Evolutionary conservation across 2,113 vertebrate species (phyloP).

Genomic region (Eublepharis macularius): DNA sequence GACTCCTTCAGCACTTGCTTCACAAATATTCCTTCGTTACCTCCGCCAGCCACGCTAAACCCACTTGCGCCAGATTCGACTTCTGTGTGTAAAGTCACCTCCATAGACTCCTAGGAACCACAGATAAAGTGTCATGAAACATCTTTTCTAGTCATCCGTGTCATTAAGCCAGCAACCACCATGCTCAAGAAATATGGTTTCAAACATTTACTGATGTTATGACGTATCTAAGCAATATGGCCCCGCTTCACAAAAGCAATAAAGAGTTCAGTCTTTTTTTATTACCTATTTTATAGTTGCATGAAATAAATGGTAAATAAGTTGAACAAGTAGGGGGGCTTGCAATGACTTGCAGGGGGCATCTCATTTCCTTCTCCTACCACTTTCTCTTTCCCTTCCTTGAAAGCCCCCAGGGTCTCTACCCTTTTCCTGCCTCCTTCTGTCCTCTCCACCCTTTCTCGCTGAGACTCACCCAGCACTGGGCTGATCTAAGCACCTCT

Average conservation of each 20-base stretch:
- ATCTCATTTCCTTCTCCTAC: no score
- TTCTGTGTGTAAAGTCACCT: slow-evolving; percentile 85
- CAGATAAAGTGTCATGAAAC: slow-evolving; percentile 10
- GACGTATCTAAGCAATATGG: not conserved
- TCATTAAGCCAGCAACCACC: not conserved
- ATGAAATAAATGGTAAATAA: not conserved
- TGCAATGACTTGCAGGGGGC: no score
- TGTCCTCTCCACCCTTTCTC: no score
- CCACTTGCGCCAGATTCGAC: slow-evolving; percentile 86
- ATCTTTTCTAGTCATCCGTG: not conserved
- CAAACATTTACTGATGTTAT: not conserved
- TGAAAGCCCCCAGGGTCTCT: no score
- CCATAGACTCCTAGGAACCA: slow-evolving; percentile 66
- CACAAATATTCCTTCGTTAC: slow-evolving; percentile 88
- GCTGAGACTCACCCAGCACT: no score
- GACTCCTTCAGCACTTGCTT: slow-evolving; percentile 89
- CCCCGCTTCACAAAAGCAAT: not conserved
- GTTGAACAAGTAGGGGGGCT: no score
- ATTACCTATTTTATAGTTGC: not conserved
- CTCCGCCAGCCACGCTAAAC: slow-evolving; percentile 88
- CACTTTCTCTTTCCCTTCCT: no score
- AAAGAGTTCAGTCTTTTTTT: not conserved
- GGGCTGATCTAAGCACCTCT: no score
- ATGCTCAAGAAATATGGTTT: slow-evolving; percentile 17
- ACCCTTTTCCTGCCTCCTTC: no score